Base-by-base conservation (phyloP, 1,140 invertebrate species). In the Eufriesea mexicana region DNA sequence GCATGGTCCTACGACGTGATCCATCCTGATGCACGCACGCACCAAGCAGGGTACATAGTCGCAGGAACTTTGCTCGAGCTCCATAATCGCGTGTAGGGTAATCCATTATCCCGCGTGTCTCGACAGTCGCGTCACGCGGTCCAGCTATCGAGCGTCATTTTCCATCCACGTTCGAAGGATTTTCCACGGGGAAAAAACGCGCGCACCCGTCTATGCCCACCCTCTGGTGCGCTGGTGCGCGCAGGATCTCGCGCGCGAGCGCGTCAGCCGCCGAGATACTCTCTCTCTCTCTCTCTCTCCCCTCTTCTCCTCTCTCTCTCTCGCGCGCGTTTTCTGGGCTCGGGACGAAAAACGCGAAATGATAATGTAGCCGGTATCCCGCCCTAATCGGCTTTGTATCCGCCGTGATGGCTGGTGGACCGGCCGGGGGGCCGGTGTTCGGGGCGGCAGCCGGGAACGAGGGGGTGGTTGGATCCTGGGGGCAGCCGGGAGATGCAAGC, bases 321-420 rank as follows among this genome's bases (percentile, higher is more conserved):
- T 42, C 62, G 42, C n/a, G 42, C 35, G 42, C 35, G 35, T 42
- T 66, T 66, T 66, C 42, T 51, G 71, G 66, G 62, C 73, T 79
- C 66, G 59, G 88, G 23, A 73, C 73, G 85, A 91, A 91, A 92
- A 92, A 90, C 84, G 88, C 82, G 89, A 87, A 90, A 90, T 91
- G 91, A 92, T 92, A 92, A 92, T 92, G 88, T 89, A 88, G 80
- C 75, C 86, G 59, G 86, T 90, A 86, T 90, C 86, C 87, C 88
- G 84, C 83, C 81, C 89, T 92, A 92, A 92, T 92, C 90, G 90
- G 91, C 91, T 92, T 92, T 92, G 86, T 90, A 89, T 89, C 83
- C 82, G 85, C 79, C 86, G 84, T 67, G 89, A 89, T 87, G 81
- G 80, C 78, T 84, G 74, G 67, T 83, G 62, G 84, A 66, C 87